Conservation (phyloP, 2,113 vertebrate species). For the Ceuthmochares aereus region DNA sequence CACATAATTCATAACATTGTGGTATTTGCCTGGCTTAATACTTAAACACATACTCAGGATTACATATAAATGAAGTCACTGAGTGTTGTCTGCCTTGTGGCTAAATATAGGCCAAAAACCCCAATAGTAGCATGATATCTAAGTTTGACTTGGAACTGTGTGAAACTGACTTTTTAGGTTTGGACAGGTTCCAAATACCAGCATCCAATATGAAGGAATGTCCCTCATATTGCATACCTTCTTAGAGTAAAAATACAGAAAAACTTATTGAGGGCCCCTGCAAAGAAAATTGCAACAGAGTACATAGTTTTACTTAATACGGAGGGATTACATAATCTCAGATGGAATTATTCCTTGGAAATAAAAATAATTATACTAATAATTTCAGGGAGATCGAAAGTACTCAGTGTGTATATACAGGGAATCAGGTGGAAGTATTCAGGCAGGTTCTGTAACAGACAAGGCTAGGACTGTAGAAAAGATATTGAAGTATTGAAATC, state of each 20-base stretch:
- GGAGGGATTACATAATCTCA: background rate
- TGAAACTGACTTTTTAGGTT: background rate
- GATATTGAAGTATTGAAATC: background rate
- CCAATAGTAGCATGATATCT: background rate
- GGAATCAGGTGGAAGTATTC: background rate
- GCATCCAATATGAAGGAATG: background rate
- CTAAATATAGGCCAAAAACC: background rate
- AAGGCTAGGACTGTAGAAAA: background rate
- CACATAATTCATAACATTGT: background rate
- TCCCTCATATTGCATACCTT: fast-evolving
- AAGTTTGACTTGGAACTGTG: background rate
- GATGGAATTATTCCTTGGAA: background rate
- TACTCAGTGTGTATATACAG: background rate
- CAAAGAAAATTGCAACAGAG: background rate
- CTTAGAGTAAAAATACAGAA: background rate
- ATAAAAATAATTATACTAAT: background rate
- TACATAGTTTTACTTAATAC: background rate
- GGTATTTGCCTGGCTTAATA: constrained; percentile 12
- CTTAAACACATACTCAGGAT: constrained; percentile 21
- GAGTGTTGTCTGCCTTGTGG: background rate
- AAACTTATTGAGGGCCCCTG: background rate
- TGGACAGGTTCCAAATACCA: background rate
- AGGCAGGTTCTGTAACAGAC: background rate
- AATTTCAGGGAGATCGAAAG: background rate
- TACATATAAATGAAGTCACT: constrained; percentile 8